Percentiles rank a stretch among this genome's conserved stretches.
Evolutionary conservation across 2,888 invertebrate species (phyloP).

Genomic region (Lampropteryx suffumata): DNA sequence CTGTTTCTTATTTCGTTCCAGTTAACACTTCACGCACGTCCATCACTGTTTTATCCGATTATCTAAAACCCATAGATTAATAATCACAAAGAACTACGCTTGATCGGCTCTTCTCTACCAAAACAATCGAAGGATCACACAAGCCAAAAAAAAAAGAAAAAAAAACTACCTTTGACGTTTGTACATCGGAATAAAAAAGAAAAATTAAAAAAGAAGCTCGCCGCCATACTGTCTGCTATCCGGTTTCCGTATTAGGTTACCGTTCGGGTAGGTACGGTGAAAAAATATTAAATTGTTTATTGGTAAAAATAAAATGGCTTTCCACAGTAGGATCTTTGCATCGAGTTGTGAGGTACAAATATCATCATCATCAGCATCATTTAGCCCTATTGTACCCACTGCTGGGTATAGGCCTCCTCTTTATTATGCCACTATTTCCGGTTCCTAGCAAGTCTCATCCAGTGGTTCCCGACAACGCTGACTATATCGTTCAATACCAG

Average conservation of each 20-base stretch:
- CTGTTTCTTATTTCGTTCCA: no score
- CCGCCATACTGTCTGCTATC: slow-evolving; percentile 83
- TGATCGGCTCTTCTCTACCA: slow-evolving; percentile 28
- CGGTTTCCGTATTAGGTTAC: slow-evolving; percentile 80
- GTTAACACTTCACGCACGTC: background rate
- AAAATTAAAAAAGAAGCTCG: slow-evolving; percentile 71
- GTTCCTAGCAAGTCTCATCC: no score
- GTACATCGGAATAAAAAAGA: slow-evolving; percentile 58
- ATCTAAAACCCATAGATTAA: slow-evolving; percentile 18
- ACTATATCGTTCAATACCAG: no score
- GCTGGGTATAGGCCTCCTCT: no score
- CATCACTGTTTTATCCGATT: slow-evolving; percentile 18
- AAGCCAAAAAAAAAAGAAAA: slow-evolving; percentile 65
- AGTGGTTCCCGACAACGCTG: no score
- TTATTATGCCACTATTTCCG: no score
- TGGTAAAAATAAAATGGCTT: slow-evolving; percentile 19
- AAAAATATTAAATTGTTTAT: slow-evolving; percentile 31
- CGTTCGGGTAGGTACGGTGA: slow-evolving; percentile 24
- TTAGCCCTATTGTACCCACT: no score
- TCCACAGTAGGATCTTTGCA: slow-evolving; percentile 5
- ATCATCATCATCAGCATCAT: background rate
- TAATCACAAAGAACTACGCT: slow-evolving; percentile 20
- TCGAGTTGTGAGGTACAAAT: background rate
- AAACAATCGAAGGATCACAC: slow-evolving; percentile 55
- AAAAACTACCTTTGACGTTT: slow-evolving; percentile 67